Evolutionary conservation across 2,797 vertebrate genomes (phyloP), one percentile per base, ranked within the genome.

Genomic region (Falco biarmicus): DNA sequence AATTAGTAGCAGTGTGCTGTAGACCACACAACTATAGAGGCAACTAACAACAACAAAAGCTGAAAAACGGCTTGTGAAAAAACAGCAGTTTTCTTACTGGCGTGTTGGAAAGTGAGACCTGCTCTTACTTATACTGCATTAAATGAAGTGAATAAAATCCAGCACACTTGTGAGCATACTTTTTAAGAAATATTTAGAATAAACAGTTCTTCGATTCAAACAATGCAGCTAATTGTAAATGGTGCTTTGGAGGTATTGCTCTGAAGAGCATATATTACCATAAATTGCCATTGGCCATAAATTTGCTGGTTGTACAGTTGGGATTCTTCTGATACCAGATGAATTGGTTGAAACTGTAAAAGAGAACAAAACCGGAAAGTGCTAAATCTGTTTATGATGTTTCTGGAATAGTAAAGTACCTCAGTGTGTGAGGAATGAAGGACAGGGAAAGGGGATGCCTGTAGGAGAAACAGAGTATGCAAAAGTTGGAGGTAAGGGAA

Each of bases 321-420:
- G 25, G 54, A 86, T 88, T 89, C 59, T 81, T 88, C 83, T 84
- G 29, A 71, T 93, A 68, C 45, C 57, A 76, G 73, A 59, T 86
- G n/a, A 88, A 71, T 82, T 68, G n/a, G 45, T 68, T 93, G 37
- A 64, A 90, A 84, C 61, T 81, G 45, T 81, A 81, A 74, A 77
- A 86, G 47, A 50, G 76, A 76, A 71, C 41, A 78, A 59, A 91
- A 91, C 2, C 1, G 1, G 53, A 50, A 95, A 60, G 18, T 69
- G 59, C 43, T 88, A 61, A 68, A 60, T 71, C 50, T 90, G n/a
- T 93, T 95, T 2, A 1, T 80, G 54, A 13, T 78, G 31, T 73
- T 94, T 92, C 54, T 90, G 73, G 69, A 86, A 86, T 91, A 86
- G 66, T 94, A 22, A 95, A 86, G 47, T 86, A 37, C 31, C 84